Percentiles rank a stretch among this genome's conserved stretches.
phyloP scores from a whole-genome alignment of 2,113 vertebrate genomes.

The Ceratotherium simum region DNA sequence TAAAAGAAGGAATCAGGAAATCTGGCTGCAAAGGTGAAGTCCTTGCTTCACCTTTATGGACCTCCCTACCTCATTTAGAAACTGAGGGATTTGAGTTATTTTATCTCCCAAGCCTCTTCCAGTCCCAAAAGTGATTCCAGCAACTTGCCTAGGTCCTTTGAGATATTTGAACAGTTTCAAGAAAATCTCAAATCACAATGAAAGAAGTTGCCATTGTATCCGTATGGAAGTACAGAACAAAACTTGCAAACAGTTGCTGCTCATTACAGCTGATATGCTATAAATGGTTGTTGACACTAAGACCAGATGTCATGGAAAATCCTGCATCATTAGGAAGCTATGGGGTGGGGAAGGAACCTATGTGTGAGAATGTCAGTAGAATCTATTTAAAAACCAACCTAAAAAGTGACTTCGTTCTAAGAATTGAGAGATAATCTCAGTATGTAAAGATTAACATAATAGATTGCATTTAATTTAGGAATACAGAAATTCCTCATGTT shows the following conservation, averaged over 20 bases:
- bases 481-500: not conserved
- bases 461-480: not conserved
- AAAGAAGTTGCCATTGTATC: slow-evolving; percentile 1
- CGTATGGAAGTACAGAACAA: slow-evolving; percentile 17
- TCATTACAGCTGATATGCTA: slow-evolving; percentile 78
- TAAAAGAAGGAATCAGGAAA: not conserved
- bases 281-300: slow-evolving; percentile 77
- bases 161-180: slow-evolving; percentile 27
- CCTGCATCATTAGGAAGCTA: slow-evolving; percentile 70
- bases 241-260: slow-evolving; percentile 71
- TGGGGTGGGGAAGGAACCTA: slow-evolving; percentile 56
- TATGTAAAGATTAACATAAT: not conserved
- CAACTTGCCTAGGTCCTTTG: not conserved
- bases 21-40: not conserved
- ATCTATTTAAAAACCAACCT: slow-evolving; percentile 64
- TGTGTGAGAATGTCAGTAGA: slow-evolving; percentile 38
- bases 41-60: not conserved
- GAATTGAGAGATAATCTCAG: not conserved
- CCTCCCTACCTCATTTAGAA: not conserved
- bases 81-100: not conserved
- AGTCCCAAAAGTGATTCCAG: not conserved
- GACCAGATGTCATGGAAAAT: slow-evolving; percentile 82
- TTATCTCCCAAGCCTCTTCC: not conserved
- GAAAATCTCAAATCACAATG: not conserved
- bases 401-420: not conserved